phyloP scores from a whole-genome alignment of 2,888 invertebrate species.

The Uloborus plumipes region DNA sequence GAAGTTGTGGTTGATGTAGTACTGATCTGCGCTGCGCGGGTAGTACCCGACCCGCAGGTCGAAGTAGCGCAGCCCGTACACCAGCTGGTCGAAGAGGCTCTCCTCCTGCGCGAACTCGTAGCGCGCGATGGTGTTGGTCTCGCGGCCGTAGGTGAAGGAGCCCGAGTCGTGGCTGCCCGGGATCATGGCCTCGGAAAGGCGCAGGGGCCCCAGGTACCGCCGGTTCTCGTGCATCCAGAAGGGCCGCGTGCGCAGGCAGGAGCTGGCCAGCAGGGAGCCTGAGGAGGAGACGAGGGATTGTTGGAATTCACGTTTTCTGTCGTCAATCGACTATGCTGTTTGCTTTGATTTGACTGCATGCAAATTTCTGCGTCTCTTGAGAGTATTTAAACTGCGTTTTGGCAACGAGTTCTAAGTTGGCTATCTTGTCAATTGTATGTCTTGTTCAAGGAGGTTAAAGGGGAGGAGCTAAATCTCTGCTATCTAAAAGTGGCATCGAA shows the following conservation, averaged over 20 bases:
- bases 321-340: no score
- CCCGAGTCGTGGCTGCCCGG: slow-evolving; percentile 66
- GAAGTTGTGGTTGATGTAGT: slow-evolving; percentile 61
- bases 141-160: slow-evolving; percentile 45
- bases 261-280: slow-evolving; percentile 13
- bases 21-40: slow-evolving; percentile 35
- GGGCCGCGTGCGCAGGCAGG: slow-evolving; percentile 83
- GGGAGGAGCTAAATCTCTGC: no score
- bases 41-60: slow-evolving; percentile 61
- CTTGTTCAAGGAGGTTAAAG: no score
- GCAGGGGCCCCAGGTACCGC: slow-evolving; percentile 67
- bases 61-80: slow-evolving; percentile 62
- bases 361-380: no score
- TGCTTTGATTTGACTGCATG: no score
- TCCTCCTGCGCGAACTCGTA: slow-evolving; percentile 66
- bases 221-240: slow-evolving; percentile 85
- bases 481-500: no score
- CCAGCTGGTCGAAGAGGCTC: slow-evolving; percentile 62
- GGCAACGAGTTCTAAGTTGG: no score
- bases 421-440: no score
- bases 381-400: no score
- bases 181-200: slow-evolving; percentile 54
- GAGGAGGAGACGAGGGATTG: background rate
- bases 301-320: no score
- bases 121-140: slow-evolving; percentile 25